Percentiles rank a stretch among this genome's conserved stretches.
Evolutionary conservation across 2,888 invertebrate species (phyloP).

Genomic region (Cistogaster globosa): DNA sequence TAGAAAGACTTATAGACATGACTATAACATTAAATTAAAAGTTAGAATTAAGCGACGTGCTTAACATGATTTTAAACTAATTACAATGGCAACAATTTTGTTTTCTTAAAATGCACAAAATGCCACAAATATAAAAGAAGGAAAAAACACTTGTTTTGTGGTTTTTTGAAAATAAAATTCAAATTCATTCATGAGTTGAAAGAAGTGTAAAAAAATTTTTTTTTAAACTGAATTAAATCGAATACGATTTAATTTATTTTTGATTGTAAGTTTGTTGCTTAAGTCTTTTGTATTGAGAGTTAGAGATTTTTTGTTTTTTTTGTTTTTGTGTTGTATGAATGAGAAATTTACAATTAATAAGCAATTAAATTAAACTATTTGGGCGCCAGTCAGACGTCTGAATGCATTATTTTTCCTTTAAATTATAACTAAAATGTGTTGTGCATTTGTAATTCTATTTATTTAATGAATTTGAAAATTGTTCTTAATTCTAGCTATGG

Average conservation of each 20-base stretch:
- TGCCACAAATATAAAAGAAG: constrained; percentile 37
- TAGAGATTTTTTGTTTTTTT: constrained; percentile 1
- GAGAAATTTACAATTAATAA: constrained; percentile 73
- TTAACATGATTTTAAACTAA: constrained; percentile 65
- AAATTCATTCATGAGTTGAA: constrained; percentile 49
- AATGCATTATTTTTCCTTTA: constrained; percentile 74
- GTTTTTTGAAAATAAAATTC: constrained; percentile 30
- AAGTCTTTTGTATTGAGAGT: constrained; percentile 34
- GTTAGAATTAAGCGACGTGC: constrained; percentile 67
- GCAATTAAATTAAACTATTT: constrained; percentile 78
- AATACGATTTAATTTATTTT: too few relatives aligned
- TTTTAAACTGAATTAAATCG: constrained; percentile 21
- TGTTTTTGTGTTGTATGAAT: constrained; percentile 28
- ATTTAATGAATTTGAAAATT: constrained; percentile 3
- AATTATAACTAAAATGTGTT: constrained; percentile 70
- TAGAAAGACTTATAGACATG: constrained; percentile 66
- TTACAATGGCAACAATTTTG: constrained; percentile 62
- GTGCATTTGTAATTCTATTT: constrained; percentile 60
- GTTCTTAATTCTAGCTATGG: not conserved
- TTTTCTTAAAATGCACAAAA: constrained; percentile 26
- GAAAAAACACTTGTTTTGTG: constrained; percentile 61
- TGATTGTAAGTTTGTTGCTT: constrained; percentile 14
- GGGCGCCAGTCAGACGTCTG: constrained; percentile 80
- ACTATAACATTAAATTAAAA: constrained; percentile 77
- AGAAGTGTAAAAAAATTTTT: not conserved